Percentiles rank a stretch among this genome's conserved stretches.
Conservation (phyloP, 2,888 invertebrate genomes). For the Marronus borbonicus region DNA sequence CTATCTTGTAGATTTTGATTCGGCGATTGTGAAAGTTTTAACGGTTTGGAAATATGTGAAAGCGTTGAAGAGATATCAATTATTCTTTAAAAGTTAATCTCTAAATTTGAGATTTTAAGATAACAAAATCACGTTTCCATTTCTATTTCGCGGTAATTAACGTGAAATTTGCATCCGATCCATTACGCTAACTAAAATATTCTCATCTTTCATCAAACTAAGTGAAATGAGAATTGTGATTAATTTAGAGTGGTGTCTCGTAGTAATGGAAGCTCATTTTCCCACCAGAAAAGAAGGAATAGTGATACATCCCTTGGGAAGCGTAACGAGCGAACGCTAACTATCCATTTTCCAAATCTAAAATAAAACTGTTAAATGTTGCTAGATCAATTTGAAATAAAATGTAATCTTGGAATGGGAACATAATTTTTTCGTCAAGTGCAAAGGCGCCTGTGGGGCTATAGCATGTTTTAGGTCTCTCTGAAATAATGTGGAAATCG, state of each 20-base stretch:
- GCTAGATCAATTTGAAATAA: too few relatives aligned
- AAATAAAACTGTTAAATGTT: too few relatives aligned
- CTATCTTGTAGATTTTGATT: too few relatives aligned
- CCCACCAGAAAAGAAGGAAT: too few relatives aligned
- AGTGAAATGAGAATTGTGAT: slow-evolving; percentile 3
- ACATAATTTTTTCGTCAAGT: slow-evolving; percentile 1
- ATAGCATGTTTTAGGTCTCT: slow-evolving; percentile 30
- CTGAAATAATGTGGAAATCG: slow-evolving; percentile 29
- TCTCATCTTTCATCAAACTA: neutral
- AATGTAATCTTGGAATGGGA: neutral
- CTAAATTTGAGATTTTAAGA: neutral
- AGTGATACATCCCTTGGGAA: too few relatives aligned
- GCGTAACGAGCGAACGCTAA: too few relatives aligned
- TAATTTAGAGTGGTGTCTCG: neutral
- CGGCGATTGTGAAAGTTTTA: too few relatives aligned
- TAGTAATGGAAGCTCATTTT: too few relatives aligned
- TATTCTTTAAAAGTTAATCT: neutral
- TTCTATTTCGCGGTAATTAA: neutral
- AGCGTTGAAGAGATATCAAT: too few relatives aligned
- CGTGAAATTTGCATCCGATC: neutral
- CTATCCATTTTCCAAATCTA: too few relatives aligned
- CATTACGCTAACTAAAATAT: neutral
- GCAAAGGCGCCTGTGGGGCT: slow-evolving; percentile 17
- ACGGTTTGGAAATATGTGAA: too few relatives aligned
- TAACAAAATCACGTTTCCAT: neutral